Conservation (phyloP, 2,888 invertebrate genomes). For the Melanostoma scalare region DNA sequence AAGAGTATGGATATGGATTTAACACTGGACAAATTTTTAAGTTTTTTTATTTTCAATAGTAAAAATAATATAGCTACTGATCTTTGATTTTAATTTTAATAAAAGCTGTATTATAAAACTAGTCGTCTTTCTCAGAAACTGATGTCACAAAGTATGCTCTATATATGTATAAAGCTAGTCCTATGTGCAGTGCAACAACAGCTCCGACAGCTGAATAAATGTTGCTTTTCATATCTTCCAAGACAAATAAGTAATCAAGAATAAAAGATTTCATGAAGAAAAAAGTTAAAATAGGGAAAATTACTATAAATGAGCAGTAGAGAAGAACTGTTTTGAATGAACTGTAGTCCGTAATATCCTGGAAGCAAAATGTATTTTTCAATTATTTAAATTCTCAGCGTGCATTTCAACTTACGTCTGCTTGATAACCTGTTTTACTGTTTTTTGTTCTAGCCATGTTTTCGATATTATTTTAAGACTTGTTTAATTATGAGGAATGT, state of each 20-base stretch:
- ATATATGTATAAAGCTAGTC: conserved; percentile 90
- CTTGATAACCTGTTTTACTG: conserved; percentile 7
- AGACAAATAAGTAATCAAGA: conserved; percentile 86
- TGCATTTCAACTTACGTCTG: conserved; percentile 16
- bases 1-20: too few species aligned
- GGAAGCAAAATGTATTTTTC: conserved; percentile 43
- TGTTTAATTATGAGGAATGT: neutral
- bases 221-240: conserved; percentile 86
- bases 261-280: conserved; percentile 87
- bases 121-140: conserved; percentile 40
- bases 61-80: too few species aligned
- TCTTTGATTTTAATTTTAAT: too few species aligned
- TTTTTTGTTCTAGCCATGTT: conserved; percentile 51
- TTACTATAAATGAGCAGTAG: conserved; percentile 89
- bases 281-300: conserved; percentile 89
- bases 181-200: conserved; percentile 88
- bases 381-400: conserved; percentile 78
- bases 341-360: conserved; percentile 85
- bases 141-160: conserved; percentile 86
- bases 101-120: conserved; percentile 4
- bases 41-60: too few species aligned
- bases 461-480: neutral
- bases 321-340: conserved; percentile 89
- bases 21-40: too few species aligned
- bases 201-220: conserved; percentile 91